Conservation (phyloP, 2,888 invertebrate species). For the Vanessa cardui region DNA sequence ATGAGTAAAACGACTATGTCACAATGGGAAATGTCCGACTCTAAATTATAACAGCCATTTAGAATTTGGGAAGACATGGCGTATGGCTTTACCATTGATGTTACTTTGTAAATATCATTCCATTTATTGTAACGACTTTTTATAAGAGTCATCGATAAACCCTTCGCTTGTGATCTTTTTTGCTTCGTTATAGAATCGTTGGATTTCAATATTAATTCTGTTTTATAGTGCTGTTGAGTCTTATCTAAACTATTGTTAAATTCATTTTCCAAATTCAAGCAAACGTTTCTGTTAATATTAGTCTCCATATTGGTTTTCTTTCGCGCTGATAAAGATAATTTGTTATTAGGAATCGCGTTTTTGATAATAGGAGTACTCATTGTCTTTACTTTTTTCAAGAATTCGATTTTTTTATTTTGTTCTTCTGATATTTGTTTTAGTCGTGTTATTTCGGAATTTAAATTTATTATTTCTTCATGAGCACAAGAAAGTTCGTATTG, state of each 20-base stretch:
- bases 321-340: not conserved
- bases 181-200: not conserved
- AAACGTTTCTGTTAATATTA: no score
- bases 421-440: slow-evolving; percentile 3
- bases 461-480: slow-evolving; percentile 6
- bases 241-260: not conserved
- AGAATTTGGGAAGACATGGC: slow-evolving; percentile 1
- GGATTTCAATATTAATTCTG: not conserved
- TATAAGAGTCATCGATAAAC: not conserved
- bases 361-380: not conserved
- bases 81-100: not conserved
- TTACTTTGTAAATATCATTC: not conserved
- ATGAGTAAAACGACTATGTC: slow-evolving; percentile 3
- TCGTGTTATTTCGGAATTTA: slow-evolving; percentile 5
- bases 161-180: not conserved
- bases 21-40: not conserved
- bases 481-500: slow-evolving; percentile 3
- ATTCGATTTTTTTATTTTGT: not conserved
- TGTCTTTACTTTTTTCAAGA: not conserved
- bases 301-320: not conserved
- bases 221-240: not conserved
- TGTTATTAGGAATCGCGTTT: not conserved
- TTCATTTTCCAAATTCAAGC: not conserved
- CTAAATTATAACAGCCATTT: not conserved
- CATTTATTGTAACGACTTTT: not conserved